These are phyloP conservation scores for Epinephelus coioides DNA, from an alignment of 2,797 vertebrate species.

Conservation along the genomic window DNA sequence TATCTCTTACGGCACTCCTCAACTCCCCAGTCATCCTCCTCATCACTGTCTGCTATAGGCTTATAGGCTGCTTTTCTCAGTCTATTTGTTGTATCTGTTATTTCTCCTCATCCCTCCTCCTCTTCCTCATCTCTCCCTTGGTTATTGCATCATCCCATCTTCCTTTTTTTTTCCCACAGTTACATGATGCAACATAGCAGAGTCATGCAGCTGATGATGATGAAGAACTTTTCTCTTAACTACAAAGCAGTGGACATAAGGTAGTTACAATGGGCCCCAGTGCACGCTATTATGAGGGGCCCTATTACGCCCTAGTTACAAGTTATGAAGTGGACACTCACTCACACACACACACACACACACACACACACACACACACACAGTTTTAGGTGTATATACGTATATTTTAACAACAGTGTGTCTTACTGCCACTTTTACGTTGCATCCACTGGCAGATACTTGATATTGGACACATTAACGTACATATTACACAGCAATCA, in stretches of 20 bases:
- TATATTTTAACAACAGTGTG: too few relatives aligned
- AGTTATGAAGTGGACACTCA: too few relatives aligned
- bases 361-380: too few relatives aligned
- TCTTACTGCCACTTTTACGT: too few relatives aligned
- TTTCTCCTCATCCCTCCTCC: not conserved
- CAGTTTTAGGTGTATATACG: too few relatives aligned
- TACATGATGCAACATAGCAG: conserved; percentile 42
- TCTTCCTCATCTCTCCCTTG: not conserved
- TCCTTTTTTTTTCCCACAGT: not conserved
- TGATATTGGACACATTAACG: too few relatives aligned
- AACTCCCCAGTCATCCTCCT: not conserved
- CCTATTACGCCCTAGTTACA: too few relatives aligned
- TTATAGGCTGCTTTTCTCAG: not conserved
- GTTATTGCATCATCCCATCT: not conserved
- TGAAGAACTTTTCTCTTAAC: not conserved
- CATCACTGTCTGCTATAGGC: conserved; percentile 3
- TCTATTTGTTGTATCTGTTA: not conserved
- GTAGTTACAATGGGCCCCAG: too few relatives aligned
- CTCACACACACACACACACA: too few relatives aligned
- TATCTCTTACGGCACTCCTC: not conserved
- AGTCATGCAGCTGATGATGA: not conserved
- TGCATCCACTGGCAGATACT: too few relatives aligned
- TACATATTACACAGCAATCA: too few relatives aligned
- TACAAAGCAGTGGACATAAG: not conserved
- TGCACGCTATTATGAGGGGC: too few relatives aligned